phyloP scores from a whole-genome alignment of 2,113 vertebrate species.

The Oenanthe oenanthe region DNA sequence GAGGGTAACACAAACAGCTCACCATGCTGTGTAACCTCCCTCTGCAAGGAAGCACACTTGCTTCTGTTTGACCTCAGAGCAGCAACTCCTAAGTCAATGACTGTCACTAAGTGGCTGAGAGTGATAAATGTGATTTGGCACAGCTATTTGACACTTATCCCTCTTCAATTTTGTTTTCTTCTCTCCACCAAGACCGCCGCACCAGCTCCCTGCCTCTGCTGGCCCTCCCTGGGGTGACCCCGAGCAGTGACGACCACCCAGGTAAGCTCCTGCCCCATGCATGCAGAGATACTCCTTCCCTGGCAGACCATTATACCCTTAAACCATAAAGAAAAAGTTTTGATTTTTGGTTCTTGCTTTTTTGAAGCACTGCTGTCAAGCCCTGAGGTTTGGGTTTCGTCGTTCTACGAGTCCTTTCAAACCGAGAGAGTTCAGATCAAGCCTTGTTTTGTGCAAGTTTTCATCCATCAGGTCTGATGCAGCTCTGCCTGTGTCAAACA shows the following conservation, averaged over 20 bases:
- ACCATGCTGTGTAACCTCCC: neutral
- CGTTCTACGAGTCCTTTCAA: neutral
- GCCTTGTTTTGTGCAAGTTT: neutral
- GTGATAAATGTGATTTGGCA: neutral
- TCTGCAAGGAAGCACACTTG: neutral
- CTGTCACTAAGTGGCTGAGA: neutral
- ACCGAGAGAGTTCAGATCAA: neutral
- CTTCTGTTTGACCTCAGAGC: neutral
- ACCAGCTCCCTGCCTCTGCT: constrained; percentile 38
- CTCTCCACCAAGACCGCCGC: constrained; percentile 36
- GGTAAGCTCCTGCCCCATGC: neutral
- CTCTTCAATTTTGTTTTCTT: neutral
- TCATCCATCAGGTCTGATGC: neutral
- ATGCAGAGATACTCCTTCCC: neutral
- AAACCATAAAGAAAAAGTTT: neutral
- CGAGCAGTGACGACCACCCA: neutral
- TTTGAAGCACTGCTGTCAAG: neutral
- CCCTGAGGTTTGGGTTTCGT: neutral
- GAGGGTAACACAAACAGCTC: neutral
- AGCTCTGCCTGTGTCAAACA: neutral
- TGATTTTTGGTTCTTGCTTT: neutral
- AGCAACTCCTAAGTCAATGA: neutral
- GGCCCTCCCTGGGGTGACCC: neutral
- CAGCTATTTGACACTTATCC: neutral
- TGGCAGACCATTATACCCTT: neutral